Conservation (phyloP, 2,113 vertebrate species). For the Manacus vitellinus region DNA sequence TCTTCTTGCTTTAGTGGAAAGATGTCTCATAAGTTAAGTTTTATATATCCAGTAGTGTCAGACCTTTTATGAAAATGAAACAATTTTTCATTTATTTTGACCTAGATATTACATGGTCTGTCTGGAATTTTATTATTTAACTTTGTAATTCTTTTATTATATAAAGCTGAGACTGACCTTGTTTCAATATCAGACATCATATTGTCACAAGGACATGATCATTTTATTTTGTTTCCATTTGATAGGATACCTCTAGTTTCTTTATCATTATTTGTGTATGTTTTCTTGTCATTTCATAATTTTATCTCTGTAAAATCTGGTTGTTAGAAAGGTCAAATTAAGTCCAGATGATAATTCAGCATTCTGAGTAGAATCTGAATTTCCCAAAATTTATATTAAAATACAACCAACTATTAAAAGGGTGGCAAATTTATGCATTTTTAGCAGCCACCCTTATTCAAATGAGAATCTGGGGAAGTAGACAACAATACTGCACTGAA, state of each 20-base stretch:
- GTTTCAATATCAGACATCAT: background rate
- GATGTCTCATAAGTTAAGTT: background rate
- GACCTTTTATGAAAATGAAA: background rate
- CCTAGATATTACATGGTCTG: background rate
- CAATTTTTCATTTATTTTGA: background rate
- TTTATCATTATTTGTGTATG: background rate
- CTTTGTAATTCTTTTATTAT: background rate
- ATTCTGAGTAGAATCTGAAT: background rate
- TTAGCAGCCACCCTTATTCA: background rate
- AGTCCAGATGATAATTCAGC: background rate
- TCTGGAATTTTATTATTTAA: background rate
- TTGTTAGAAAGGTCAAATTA: background rate
- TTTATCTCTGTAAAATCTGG: background rate
- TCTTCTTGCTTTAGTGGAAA: background rate
- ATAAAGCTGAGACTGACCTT: background rate
- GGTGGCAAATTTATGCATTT: fast-evolving
- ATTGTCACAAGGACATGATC: background rate
- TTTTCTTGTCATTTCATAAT: background rate
- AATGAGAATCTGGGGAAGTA: background rate
- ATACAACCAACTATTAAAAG: background rate
- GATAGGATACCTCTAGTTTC: background rate
- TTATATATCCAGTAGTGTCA: background rate
- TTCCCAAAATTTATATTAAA: background rate
- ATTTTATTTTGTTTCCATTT: background rate
- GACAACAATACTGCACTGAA: background rate